These are phyloP conservation scores for Ahaetulla prasina DNA, from an alignment of 2,113 vertebrate species.

Conservation along the genomic window DNA sequence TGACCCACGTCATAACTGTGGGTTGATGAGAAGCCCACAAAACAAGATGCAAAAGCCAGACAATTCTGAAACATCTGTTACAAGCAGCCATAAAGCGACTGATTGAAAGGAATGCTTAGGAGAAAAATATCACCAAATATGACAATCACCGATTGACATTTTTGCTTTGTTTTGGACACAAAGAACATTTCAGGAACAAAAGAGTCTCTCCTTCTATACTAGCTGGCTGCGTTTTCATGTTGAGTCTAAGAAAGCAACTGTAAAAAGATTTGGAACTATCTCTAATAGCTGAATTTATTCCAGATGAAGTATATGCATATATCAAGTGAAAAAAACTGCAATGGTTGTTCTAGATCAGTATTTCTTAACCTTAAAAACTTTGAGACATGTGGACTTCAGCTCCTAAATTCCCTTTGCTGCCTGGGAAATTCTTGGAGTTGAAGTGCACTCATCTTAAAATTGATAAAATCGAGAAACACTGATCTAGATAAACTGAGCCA, in stretches of 20 bases:
- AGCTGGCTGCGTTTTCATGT: constrained; percentile 23
- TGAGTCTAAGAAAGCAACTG: constrained; percentile 36
- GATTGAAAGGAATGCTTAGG: constrained; percentile 3
- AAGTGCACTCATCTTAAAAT: not conserved
- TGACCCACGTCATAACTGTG: not conserved
- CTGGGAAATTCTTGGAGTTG: not conserved
- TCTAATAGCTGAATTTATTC: constrained; percentile 46
- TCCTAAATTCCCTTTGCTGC: not conserved
- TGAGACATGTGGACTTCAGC: not conserved
- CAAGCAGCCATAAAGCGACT: not conserved
- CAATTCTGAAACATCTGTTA: constrained; percentile 10
- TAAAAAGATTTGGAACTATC: constrained; percentile 28
- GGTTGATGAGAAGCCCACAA: not conserved
- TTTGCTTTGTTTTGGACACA: constrained; percentile 19
- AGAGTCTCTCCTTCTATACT: constrained; percentile 8
- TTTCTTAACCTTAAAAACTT: not conserved
- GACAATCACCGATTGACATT: not conserved
- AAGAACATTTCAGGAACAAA: constrained; percentile 18
- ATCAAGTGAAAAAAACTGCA: constrained; percentile 39
- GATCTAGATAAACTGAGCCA: constrained; percentile 36
- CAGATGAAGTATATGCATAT: constrained; percentile 6
- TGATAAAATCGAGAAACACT: not conserved
- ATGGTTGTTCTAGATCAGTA: not conserved
- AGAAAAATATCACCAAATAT: not conserved
- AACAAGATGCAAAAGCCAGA: not conserved